Percentiles rank a stretch among this genome's conserved stretches.
phyloP scores from a whole-genome alignment of 2,797 vertebrate genomes.

The Acrocephalus scirpaceus region DNA sequence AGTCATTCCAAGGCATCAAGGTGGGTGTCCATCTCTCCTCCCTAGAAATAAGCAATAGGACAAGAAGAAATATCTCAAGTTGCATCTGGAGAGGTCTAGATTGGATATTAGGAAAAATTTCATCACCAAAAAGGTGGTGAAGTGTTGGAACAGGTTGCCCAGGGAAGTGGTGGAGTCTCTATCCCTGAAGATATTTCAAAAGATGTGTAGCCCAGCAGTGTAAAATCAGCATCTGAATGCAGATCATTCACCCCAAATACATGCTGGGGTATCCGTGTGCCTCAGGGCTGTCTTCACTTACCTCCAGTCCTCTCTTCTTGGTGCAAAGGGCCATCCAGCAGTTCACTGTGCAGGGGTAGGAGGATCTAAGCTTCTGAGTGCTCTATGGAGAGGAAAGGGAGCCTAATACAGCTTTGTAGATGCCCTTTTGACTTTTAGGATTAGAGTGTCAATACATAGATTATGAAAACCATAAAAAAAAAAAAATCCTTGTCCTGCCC shows the following conservation, averaged over 20 bases:
- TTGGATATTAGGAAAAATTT: not conserved
- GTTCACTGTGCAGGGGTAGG: accelerated
- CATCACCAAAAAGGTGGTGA: not conserved
- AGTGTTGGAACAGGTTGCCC: not conserved
- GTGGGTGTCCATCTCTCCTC: not conserved
- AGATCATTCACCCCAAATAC: not conserved
- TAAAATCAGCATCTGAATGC: not conserved
- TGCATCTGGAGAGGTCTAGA: not conserved
- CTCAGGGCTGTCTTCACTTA: not conserved
- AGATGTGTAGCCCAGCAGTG: not conserved
- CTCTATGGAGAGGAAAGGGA: not conserved
- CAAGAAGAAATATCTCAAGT: not conserved
- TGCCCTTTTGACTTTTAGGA: not conserved
- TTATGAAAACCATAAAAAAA: not conserved
- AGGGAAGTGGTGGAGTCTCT: not conserved
- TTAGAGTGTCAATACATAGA: not conserved
- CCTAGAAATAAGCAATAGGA: not conserved
- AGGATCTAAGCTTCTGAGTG: not conserved
- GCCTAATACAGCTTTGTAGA: not conserved
- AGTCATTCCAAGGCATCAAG: not conserved
- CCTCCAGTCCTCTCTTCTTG: not conserved
- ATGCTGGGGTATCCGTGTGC: accelerated
- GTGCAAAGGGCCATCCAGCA: not conserved
- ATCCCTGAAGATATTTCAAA: not conserved
- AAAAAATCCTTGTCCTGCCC: not conserved